Evolutionary conservation across 2,888 invertebrate species (phyloP).

Genomic region (Seira ritae): DNA sequence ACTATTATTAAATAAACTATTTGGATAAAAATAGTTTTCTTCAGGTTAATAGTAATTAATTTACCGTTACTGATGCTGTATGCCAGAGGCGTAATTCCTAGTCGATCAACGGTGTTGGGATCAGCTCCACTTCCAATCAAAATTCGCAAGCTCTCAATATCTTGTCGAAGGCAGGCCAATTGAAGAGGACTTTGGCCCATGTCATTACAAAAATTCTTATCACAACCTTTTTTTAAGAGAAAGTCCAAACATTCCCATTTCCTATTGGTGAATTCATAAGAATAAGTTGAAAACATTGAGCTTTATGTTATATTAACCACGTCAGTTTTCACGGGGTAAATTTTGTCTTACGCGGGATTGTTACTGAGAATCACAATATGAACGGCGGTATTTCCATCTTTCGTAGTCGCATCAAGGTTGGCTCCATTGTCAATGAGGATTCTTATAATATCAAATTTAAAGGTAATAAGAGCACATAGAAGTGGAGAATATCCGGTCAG

Average conservation of each 20-base stretch:
- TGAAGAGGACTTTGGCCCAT: conserved; percentile 70
- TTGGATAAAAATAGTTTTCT: too few relatives aligned
- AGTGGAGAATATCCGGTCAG: conserved; percentile 67
- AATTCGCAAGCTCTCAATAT: conserved; percentile 65
- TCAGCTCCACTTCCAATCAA: conserved; percentile 67
- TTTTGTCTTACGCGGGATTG: conserved; percentile 64
- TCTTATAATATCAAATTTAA: conserved; percentile 64
- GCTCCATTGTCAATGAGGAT: conserved; percentile 64
- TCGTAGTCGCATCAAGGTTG: conserved; percentile 58
- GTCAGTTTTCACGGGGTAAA: neutral
- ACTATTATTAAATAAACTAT: too few relatives aligned
- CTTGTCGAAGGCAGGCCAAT: conserved; percentile 66
- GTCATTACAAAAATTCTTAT: conserved; percentile 64
- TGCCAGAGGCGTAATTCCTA: conserved; percentile 66
- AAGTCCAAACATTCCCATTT: conserved; percentile 70
- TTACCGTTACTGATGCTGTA: conserved; percentile 65
- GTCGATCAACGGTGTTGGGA: conserved; percentile 65
- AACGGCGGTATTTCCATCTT: conserved; percentile 67
- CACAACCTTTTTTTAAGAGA: conserved; percentile 68
- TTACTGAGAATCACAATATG: conserved; percentile 69
- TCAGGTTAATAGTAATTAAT: too few relatives aligned
- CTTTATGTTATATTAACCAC: neutral
- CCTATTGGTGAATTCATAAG: conserved; percentile 37
- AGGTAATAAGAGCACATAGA: conserved; percentile 66
- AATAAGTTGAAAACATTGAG: neutral